phyloP scores from a whole-genome alignment of 1,140 invertebrate genomes.

The Delia radicum region DNA sequence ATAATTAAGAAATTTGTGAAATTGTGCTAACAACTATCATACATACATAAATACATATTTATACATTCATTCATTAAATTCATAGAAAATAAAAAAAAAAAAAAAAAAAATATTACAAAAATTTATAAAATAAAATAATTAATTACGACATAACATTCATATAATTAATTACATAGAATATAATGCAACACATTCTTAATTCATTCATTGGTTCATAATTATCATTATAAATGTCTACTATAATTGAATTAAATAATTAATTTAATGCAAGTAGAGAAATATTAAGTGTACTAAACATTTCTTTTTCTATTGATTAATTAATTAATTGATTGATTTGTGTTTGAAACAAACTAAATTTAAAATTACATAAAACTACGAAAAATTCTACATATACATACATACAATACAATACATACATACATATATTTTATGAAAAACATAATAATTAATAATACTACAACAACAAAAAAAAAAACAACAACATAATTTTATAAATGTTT shows the following conservation, averaged over 20 bases:
- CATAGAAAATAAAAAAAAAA: background rate
- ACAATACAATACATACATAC: constrained; percentile 31
- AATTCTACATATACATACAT: constrained; percentile 35
- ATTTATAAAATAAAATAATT: background rate
- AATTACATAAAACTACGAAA: background rate
- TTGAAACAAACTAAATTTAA: background rate
- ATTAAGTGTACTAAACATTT: background rate
- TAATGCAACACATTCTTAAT: background rate
- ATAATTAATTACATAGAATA: background rate
- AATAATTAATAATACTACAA: background rate
- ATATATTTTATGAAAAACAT: constrained; percentile 27
- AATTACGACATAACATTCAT: too few relatives aligned
- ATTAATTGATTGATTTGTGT: background rate
- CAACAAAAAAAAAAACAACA: background rate
- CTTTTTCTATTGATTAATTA: background rate
- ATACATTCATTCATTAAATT: background rate
- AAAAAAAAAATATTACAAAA: background rate
- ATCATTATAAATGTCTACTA: background rate
- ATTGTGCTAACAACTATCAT: background rate
- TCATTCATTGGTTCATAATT: background rate
- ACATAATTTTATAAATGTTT: constrained; percentile 23
- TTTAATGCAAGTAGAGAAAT: background rate
- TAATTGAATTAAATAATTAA: background rate
- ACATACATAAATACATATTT: background rate
- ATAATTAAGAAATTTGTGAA: constrained; percentile 1